Percentiles rank a stretch among this genome's conserved stretches.
Conservation (phyloP, 2,888 invertebrate species). For the Cyaniris semiargus region DNA sequence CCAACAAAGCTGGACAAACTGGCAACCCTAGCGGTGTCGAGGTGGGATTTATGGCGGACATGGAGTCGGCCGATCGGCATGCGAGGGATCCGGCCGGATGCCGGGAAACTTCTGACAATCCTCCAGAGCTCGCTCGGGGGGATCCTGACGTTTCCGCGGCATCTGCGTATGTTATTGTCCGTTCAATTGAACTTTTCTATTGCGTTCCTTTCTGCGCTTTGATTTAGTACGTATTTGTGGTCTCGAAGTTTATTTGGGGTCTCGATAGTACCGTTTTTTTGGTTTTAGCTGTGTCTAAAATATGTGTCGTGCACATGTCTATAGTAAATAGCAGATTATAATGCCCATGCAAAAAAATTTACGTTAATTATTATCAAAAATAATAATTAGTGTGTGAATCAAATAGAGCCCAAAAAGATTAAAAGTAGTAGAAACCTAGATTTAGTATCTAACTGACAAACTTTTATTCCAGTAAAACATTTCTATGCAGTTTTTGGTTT, state of each 20-base stretch:
- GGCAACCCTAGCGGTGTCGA: slow-evolving; percentile 13
- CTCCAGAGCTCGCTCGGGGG: slow-evolving; percentile 40
- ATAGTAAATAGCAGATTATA: neutral
- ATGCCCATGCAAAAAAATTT: neutral
- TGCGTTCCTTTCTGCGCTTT: neutral
- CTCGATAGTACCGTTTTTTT: neutral
- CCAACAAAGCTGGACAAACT: neutral
- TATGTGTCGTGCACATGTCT: neutral
- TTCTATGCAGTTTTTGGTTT: neutral
- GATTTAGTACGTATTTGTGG: neutral
- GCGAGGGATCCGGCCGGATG: slow-evolving; percentile 48
- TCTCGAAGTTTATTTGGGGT: neutral
- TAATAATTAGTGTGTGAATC: too few species aligned
- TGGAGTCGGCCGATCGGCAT: slow-evolving; percentile 41
- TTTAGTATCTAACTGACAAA: neutral
- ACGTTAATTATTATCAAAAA: too few species aligned
- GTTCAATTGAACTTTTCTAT: slow-evolving; percentile 11
- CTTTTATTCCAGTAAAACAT: neutral
- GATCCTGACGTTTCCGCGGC: slow-evolving; percentile 26
- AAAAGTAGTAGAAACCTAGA: neutral
- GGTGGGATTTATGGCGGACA: slow-evolving; percentile 44
- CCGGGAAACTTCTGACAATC: slow-evolving; percentile 62
- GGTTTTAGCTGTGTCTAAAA: neutral
- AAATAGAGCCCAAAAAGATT: neutral
- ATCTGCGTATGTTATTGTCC: slow-evolving; percentile 24